phyloP scores from a whole-genome alignment of 2,113 vertebrate species.

The Anolis carolinensis region DNA sequence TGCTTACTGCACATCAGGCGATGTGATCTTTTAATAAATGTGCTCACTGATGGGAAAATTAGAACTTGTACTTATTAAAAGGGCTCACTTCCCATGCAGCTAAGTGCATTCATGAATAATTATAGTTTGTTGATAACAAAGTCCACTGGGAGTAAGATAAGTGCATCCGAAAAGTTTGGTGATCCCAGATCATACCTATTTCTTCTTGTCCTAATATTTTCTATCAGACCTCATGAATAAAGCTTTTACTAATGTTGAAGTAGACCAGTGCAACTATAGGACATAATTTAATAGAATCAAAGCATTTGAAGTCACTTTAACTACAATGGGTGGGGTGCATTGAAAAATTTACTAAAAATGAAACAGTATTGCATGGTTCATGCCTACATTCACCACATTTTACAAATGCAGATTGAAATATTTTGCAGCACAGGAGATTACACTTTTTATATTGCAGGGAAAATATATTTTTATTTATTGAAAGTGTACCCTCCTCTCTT shows the following conservation, averaged over 20 bases:
- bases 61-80: slow-evolving; percentile 1
- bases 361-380: background rate
- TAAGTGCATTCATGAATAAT: background rate
- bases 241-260: background rate
- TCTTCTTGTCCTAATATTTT: background rate
- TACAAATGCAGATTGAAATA: background rate
- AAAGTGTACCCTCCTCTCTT: too few relatives aligned
- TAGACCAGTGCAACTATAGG: background rate
- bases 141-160: background rate
- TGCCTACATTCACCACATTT: background rate
- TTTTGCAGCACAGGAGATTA: background rate
- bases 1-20: background rate
- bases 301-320: background rate
- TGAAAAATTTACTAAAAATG: background rate
- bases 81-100: background rate
- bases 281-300: background rate
- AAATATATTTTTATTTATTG: too few relatives aligned
- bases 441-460: background rate
- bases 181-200: background rate
- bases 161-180: background rate
- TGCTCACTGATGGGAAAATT: slow-evolving; percentile 2
- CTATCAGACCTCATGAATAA: background rate
- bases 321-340: too few relatives aligned
- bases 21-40: slow-evolving; percentile 12
- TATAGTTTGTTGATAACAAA: background rate